Conservation (phyloP, 1,140 invertebrate species). For the Eupristina koningsbergeri region DNA sequence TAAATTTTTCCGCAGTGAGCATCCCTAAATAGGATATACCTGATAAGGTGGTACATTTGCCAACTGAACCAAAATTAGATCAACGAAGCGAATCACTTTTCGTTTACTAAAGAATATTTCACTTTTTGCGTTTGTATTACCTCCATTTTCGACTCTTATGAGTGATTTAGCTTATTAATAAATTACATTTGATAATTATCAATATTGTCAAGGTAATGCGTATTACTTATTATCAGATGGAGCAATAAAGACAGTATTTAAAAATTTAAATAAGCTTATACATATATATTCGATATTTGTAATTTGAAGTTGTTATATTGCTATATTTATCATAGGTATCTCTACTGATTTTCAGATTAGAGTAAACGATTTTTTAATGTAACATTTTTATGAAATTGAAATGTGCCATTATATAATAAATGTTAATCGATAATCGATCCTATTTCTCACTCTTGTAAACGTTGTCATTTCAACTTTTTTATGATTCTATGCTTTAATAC, state of each 20-base stretch:
- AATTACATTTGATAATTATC: neutral
- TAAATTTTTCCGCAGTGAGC: neutral
- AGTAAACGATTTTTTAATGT: neutral
- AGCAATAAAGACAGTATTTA: too few relatives aligned
- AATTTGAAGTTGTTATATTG: neutral
- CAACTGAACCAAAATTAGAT: constrained; percentile 25
- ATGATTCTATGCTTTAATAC: neutral
- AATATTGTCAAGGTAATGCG: neutral
- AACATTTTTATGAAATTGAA: neutral
- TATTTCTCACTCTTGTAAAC: neutral
- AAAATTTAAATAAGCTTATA: neutral
- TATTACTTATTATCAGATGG: too few relatives aligned
- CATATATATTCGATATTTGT: neutral
- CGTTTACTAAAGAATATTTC: neutral
- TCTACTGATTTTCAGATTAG: neutral
- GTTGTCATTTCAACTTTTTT: neutral
- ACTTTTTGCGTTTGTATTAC: neutral
- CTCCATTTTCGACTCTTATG: neutral
- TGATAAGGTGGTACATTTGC: constrained; percentile 1
- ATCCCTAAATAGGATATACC: constrained; percentile 16
- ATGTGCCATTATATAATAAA: neutral
- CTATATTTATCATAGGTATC: neutral
- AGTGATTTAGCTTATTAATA: neutral
- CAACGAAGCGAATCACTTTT: neutral
- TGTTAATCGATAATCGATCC: neutral